Base-by-base conservation (phyloP, 2,888 invertebrate species). In the Protophormia terraenovae region DNA sequence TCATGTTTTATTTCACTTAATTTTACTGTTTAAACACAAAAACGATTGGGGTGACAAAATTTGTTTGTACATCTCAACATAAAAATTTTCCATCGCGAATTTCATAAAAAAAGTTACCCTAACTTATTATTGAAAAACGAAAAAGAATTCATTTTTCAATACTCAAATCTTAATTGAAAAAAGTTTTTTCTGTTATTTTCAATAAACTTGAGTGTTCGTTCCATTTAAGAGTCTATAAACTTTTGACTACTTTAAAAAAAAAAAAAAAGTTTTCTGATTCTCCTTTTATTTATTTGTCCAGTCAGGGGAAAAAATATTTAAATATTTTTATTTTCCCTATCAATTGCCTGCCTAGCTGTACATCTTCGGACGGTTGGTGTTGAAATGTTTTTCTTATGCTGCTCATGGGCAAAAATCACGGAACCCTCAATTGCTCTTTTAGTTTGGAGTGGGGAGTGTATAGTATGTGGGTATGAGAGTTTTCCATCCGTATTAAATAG, bases 351-450 rank as follows among this genome's bases (percentile, higher is more conserved):
- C 27, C n/a, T 8, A 62, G 6, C 24, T 19, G 19, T 35, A 12
- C n/a, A 29, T 58, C n/a, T 29, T 29, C 14, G 3, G 7, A 7
- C 10, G 3, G 16, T 16, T 58, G 58, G 29, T 10, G 29, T 8
- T 58, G 58, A 8, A 7, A 27, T 4, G 5, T 53, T 53, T 1
- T 12, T 14, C 27, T 41, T 38, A 7, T 35, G 35, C 2, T 14
- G 16, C n/a, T 38, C 45, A 32, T 58, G 22, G 47, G 35, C 27
- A 6, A n/a, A 66, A 77, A 77, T 67, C 77, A 58, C 77, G 41
- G 29, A 53, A 22, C 53, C 53, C 10, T 53, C 55, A 55, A 55
- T 12, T 53, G 50, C 5, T 73, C 60, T 47, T 47, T 38, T 45
- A 22, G n/a, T 2, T 16, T 32, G 3, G 41, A 10, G 32, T 7